Evolutionary conservation across 2,113 vertebrate genomes (phyloP).

Genomic region (Cyprinus carpio): DNA sequence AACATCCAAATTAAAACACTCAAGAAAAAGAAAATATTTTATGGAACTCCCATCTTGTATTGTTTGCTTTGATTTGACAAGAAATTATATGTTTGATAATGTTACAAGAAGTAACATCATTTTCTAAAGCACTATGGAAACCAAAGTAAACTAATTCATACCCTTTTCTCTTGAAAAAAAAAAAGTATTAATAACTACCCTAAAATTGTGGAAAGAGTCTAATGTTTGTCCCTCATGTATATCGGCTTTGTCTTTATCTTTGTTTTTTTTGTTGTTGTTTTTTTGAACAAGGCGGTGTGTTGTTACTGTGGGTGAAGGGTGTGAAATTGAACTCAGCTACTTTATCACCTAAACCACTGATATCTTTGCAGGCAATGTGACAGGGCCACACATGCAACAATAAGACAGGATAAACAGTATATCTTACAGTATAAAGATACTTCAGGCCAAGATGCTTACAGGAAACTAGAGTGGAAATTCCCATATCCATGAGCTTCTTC

Average conservation of each 20-base stretch:
- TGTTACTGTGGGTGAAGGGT: neutral
- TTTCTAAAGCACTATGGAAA: neutral
- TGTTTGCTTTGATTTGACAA: neutral
- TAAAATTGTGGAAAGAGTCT: neutral
- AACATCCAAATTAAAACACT: neutral
- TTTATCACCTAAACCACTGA: conserved; percentile 2
- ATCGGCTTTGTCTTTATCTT: neutral
- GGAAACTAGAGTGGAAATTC: neutral
- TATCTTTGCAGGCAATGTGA: too few species aligned
- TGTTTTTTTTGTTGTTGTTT: neutral
- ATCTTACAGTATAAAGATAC: neutral
- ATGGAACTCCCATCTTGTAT: neutral
- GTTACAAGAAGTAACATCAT: neutral
- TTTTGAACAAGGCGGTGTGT: neutral
- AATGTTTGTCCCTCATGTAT: neutral
- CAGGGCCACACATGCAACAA: neutral
- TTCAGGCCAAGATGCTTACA: neutral
- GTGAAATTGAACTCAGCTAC: neutral
- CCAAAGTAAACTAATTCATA: neutral
- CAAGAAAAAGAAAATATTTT: neutral
- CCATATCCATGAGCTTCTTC: neutral
- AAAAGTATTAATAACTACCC: neutral
- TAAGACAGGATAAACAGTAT: neutral
- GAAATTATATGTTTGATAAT: too few species aligned
- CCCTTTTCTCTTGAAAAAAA: neutral